Conservation (phyloP, 2,888 invertebrate genomes). For the Xestobium rufovillosum region DNA sequence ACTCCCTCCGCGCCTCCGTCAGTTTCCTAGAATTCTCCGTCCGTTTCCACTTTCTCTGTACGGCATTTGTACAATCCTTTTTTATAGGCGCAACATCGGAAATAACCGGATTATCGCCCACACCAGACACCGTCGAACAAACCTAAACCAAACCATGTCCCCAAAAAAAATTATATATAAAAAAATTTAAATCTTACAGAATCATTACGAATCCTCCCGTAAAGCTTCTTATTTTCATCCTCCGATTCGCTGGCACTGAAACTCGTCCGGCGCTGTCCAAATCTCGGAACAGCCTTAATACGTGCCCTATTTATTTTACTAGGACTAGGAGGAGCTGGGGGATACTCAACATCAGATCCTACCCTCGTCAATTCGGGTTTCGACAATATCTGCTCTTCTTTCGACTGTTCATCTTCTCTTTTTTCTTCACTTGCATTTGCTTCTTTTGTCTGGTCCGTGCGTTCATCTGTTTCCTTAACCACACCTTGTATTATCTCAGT, state of each 20-base stretch:
- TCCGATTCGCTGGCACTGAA: conserved; percentile 62
- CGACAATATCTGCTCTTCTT: not conserved
- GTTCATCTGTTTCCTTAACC: too few relatives aligned
- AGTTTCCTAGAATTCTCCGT: conserved; percentile 48
- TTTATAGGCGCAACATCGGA: conserved; percentile 25
- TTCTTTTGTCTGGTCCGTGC: too few relatives aligned
- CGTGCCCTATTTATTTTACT: conserved; percentile 57
- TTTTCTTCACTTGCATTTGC: conserved; percentile 6
- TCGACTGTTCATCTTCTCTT: not conserved
- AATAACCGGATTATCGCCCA: conserved; percentile 22
- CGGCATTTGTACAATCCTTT: conserved; percentile 15
- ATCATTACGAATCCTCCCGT: conserved; percentile 39
- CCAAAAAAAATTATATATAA: not conserved
- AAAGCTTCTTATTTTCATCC: conserved; percentile 47
- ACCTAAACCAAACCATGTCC: conserved; percentile 27
- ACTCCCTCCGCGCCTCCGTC: conserved; percentile 49
- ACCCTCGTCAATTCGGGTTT: not conserved
- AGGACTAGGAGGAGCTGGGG: conserved; percentile 47
- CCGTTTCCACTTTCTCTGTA: conserved; percentile 35
- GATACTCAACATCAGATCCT: conserved; percentile 29
- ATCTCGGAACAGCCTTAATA: conserved; percentile 60
- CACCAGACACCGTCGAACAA: conserved; percentile 33
- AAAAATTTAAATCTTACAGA: conserved; percentile 31
- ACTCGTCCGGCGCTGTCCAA: conserved; percentile 55
- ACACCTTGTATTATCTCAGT: too few relatives aligned